A percentile compares a stretch with the other conserved stretches of the same genome.
phyloP scores from a whole-genome alignment of 2,113 vertebrate genomes.

The Micronycteris hirsuta region DNA sequence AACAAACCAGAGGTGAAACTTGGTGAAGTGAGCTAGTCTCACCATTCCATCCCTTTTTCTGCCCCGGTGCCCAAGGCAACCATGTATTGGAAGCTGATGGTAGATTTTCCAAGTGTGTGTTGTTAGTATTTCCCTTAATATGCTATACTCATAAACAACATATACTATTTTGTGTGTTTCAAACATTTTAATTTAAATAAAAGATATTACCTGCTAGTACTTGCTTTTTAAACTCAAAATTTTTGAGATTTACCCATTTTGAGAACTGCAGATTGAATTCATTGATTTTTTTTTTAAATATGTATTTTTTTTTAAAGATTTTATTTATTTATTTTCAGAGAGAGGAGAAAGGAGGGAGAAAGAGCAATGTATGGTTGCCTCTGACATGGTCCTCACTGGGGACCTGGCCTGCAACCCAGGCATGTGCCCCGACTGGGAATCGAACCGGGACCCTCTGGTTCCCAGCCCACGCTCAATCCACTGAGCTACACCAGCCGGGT shows the following conservation, averaged over 20 bases:
- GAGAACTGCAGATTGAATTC: neutral
- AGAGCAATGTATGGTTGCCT: no score
- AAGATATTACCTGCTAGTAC: neutral
- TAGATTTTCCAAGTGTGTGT: neutral
- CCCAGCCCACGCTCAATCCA: no score
- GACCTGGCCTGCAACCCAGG: no score
- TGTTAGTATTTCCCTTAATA: neutral
- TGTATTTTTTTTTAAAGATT: no score
- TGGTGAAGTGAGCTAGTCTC: neutral
- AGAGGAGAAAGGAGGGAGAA: no score
- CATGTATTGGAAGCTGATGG: neutral
- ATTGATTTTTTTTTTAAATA: no score
- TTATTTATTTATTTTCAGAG: no score
- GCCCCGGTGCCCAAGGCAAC: neutral
- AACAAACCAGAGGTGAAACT: neutral
- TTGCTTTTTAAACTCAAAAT: neutral
- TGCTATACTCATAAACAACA: neutral
- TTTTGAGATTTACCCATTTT: neutral
- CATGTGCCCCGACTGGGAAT: no score
- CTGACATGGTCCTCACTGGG: no score
- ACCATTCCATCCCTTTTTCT: neutral
- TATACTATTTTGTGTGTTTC: neutral
- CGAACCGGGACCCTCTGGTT: no score
- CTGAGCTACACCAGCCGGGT: no score
- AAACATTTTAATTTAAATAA: neutral